Percentiles rank a stretch among this genome's conserved stretches.
phyloP scores from a whole-genome alignment of 1,140 invertebrate species.

The Psilanteris sp. region DNA sequence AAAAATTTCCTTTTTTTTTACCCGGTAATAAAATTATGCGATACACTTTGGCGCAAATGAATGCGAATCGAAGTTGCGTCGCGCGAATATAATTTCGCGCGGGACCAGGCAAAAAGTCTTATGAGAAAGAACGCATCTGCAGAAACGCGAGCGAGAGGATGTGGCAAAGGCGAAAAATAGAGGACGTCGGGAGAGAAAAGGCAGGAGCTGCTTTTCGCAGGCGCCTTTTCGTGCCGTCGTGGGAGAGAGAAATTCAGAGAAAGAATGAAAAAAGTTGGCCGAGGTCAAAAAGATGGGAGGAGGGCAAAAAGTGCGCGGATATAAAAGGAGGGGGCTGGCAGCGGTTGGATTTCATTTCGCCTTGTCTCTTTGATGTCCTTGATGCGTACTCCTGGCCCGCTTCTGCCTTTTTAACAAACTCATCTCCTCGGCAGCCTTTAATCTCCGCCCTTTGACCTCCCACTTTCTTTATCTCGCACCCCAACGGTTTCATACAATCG shows the following conservation, averaged over 20 bases:
- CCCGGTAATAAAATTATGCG: constrained; percentile 46
- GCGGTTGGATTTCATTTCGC: constrained; percentile 80
- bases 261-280: constrained; percentile 53
- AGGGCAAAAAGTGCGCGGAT: constrained; percentile 43
- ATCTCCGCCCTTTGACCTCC: constrained; percentile 76
- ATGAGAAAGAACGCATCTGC: constrained; percentile 50
- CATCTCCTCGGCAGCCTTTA: constrained; percentile 79
- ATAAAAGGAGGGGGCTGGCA: constrained; percentile 58
- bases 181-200: constrained; percentile 42
- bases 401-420: constrained; percentile 80
- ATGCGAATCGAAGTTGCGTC: constrained; percentile 1
- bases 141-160: constrained; percentile 6
- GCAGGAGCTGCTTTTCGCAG: constrained; percentile 30
- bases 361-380: constrained; percentile 80
- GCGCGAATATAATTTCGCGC: constrained; percentile 15
- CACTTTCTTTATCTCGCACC: constrained; percentile 67
- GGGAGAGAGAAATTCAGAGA: constrained; percentile 25
- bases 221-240: constrained; percentile 17
- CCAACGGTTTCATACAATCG: constrained; percentile 61
- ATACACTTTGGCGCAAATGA: constrained; percentile 38
- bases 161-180: constrained; percentile 38
- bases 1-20: constrained; percentile 14
- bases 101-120: constrained; percentile 23
- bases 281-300: constrained; percentile 51
- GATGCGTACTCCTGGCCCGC: constrained; percentile 79